These are phyloP conservation scores for Pantala flavescens DNA, from an alignment of 1,140 invertebrate genomes.

Conservation along the genomic window DNA sequence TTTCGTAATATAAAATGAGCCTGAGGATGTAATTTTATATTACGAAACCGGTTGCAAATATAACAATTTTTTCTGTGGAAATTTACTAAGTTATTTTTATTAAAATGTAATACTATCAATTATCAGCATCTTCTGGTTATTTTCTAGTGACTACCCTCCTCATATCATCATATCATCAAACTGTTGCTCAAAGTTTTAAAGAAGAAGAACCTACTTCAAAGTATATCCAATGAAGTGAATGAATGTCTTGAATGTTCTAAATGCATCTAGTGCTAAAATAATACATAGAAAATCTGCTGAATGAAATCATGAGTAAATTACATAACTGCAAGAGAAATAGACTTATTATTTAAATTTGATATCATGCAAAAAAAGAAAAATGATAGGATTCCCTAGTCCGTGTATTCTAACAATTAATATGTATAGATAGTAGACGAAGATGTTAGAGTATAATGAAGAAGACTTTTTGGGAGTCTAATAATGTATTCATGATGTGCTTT, in stretches of 20 bases:
- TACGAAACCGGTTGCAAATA: too few species aligned
- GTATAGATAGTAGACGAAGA: not conserved
- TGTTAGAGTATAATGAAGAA: not conserved
- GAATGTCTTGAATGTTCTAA: not conserved
- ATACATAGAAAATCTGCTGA: not conserved
- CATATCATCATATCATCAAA: too few species aligned
- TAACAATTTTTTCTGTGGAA: too few species aligned
- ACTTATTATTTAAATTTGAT: not conserved
- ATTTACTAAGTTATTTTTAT: too few species aligned
- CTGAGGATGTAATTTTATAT: too few species aligned
- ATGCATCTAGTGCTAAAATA: not conserved
- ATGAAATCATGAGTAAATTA: not conserved
- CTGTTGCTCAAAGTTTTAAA: not conserved
- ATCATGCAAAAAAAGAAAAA: not conserved
- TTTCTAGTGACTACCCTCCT: not conserved
- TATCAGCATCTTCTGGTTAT: too few species aligned
- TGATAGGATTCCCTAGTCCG: not conserved
- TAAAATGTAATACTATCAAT: too few species aligned
- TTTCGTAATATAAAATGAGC: too few species aligned
- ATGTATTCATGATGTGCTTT: not conserved
- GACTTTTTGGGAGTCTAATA: not conserved
- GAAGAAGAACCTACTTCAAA: not conserved
- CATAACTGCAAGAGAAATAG: not conserved
- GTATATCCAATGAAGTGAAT: not conserved
- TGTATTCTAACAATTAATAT: not conserved